Evolutionary conservation across 2,113 vertebrate species (phyloP), one percentile per base, ranked within the genome.

Genomic region (Tupaia tana): DNA sequence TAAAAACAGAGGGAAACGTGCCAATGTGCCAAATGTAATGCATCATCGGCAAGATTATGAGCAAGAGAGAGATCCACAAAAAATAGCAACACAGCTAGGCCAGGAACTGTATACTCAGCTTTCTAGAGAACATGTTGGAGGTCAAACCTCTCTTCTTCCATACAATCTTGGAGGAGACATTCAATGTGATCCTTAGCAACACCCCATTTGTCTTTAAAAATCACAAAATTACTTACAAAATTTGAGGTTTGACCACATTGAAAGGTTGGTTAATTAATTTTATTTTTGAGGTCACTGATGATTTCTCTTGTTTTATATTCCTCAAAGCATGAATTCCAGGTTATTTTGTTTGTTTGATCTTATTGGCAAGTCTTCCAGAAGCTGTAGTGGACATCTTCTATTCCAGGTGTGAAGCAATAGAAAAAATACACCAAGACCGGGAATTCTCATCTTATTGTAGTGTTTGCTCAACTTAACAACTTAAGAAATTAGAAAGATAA

Each of bases 401-500:
- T 54, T 86, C 22, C 34, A 27, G 31, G 18, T 71, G n/a, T 66
- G 56, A 91, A 73, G 43, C 43, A 90, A 25, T 80, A 81, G 64
- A 13, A 75, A 92, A 88, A 85, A 88, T 27, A 58, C 18, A 75
- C 31, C n/a, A 79, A 69, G 16, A 2, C 67, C 31, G 34, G 63
- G 67, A 85, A 81, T 29, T 29, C 27, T 84, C 58, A 74, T 88
- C 25, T 85, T 80, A 84, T 9, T n/a, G 34, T 27, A 75, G 5
- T 71, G 43, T 22, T 84, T 14, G 22, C n/a, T 7, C 71, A 85
- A 0, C 3, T 87, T 67, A 52, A 67, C 18, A 54, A 63, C 90
- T 90, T 67, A 80, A 90, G 29, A 63, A 12, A 70, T 86, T 81
- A 82, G 25, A 78, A 87, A 90, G n/a, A 81, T 31, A 81, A 74